Evolutionary conservation across 2,113 vertebrate species (phyloP).

Genomic region (Peromyscus polionotus): DNA sequence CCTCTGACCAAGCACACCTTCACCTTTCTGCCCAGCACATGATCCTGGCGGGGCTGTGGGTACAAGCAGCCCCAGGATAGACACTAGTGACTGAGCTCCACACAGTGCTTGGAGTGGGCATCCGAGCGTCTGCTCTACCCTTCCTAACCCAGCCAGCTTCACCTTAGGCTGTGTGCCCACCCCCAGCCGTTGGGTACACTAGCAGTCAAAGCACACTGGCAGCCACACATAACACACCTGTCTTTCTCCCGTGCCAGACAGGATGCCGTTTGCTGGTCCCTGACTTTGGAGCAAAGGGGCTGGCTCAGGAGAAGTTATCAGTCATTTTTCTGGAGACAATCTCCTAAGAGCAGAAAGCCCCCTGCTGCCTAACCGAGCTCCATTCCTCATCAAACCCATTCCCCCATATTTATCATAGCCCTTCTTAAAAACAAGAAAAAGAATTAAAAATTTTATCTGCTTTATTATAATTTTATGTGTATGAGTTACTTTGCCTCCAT

Average conservation of each 20-base stretch:
- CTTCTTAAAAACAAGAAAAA: background rate
- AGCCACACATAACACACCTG: background rate
- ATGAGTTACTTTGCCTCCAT: background rate
- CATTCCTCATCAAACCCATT: background rate
- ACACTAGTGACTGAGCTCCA: background rate
- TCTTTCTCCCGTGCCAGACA: background rate
- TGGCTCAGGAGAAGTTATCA: background rate
- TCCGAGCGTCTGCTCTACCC: background rate
- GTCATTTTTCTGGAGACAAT: background rate
- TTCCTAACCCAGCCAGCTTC: background rate
- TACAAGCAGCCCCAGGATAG: background rate
- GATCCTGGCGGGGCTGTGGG: background rate
- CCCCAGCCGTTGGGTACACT: background rate
- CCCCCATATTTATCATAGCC: background rate
- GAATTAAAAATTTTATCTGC: background rate
- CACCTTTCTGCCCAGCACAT: background rate
- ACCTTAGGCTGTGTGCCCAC: background rate
- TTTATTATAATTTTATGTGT: background rate
- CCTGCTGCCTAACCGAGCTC: background rate
- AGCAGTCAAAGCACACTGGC: background rate
- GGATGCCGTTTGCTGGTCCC: background rate
- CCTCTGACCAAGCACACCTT: background rate
- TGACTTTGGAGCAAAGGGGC: background rate
- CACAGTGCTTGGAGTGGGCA: background rate
- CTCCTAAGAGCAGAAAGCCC: background rate